These are phyloP conservation scores for Crossaster papposus DNA, from an alignment of 53 echinoderm and acorn worm genomes.

Conservation along the genomic window DNA sequence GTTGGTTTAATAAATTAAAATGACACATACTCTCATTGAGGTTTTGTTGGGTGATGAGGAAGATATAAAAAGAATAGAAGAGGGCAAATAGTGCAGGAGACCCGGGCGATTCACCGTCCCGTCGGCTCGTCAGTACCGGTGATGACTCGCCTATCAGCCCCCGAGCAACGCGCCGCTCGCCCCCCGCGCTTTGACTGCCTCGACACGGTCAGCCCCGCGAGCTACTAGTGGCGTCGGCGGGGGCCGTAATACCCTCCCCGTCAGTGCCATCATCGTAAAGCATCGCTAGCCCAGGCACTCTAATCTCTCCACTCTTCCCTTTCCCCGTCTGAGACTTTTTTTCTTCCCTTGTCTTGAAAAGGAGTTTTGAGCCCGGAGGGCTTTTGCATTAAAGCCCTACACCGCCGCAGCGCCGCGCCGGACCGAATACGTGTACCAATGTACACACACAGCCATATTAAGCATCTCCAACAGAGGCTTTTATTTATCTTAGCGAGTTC, in stretches of 20 bases:
- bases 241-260: neutral
- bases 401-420: constrained; percentile 4
- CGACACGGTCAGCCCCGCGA: constrained; percentile 9
- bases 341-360: constrained; percentile 9
- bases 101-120: neutral
- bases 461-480: neutral
- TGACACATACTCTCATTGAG: constrained; percentile 20
- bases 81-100: constrained; percentile 36
- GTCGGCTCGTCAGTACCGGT: constrained; percentile 31
- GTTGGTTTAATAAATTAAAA: neutral
- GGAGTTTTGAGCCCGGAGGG: neutral
- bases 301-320: constrained; percentile 8
- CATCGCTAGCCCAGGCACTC: neutral
- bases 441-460: neutral
- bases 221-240: constrained; percentile 17
- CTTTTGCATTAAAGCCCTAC: constrained; percentile 29
- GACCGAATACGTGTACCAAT: neutral
- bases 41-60: neutral
- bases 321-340: neutral
- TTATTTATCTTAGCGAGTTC: constrained; percentile 53
- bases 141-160: constrained; percentile 40
- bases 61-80: neutral
- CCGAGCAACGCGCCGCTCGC: constrained; percentile 45
- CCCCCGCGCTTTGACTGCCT: constrained; percentile 13
- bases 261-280: neutral